Evolutionary conservation across 2,797 vertebrate genomes (phyloP).

Genomic region (Squalus acanthias): DNA sequence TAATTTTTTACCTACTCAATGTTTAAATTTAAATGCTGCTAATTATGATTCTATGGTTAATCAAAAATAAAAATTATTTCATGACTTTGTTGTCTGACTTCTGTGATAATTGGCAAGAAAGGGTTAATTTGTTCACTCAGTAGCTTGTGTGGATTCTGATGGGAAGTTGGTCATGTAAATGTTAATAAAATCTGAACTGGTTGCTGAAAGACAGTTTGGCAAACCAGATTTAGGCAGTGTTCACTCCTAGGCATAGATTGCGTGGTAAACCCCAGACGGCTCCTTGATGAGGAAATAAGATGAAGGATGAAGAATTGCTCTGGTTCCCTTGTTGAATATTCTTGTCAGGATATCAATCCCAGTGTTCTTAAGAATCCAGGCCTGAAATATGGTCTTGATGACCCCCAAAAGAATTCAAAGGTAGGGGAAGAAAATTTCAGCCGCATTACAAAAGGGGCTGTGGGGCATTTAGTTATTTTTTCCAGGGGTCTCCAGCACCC

Average conservation of each 20-base stretch:
- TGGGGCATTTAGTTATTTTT: background rate
- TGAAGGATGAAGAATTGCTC: background rate
- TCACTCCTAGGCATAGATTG: background rate
- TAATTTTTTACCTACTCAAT: background rate
- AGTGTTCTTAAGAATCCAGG: too few species aligned
- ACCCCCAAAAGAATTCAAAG: background rate
- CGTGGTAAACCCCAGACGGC: background rate
- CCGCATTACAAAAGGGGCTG: background rate
- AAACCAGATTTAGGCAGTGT: background rate
- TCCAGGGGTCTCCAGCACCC: background rate
- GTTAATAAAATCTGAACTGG: background rate
- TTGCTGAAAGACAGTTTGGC: background rate
- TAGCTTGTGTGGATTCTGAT: background rate
- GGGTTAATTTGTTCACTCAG: background rate
- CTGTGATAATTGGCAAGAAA: background rate
- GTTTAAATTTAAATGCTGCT: background rate
- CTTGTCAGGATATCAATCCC: background rate
- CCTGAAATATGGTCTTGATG: background rate
- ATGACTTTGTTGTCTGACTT: background rate
- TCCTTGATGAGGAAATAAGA: background rate
- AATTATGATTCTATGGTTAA: background rate
- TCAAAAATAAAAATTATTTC: background rate
- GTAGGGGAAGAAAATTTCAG: background rate
- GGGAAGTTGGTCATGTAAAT: background rate
- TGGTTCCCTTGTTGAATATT: background rate